Evolutionary conservation across 2,797 vertebrate species (phyloP).

Genomic region (Sparidentex hasta): DNA sequence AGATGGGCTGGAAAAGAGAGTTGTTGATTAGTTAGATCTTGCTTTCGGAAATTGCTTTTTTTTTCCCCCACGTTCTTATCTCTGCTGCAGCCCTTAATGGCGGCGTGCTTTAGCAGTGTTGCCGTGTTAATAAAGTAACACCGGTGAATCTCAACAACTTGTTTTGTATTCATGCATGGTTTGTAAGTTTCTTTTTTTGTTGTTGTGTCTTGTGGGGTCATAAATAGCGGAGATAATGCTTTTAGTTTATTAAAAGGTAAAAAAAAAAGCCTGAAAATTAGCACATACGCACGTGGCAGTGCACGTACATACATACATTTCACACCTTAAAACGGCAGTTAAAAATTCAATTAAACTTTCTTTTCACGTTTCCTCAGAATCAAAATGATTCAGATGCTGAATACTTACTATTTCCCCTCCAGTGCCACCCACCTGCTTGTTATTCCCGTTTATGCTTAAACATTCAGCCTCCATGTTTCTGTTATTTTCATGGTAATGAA

Average conservation of each 20-base stretch:
- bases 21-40: constrained; percentile 85
- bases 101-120: constrained; percentile 53
- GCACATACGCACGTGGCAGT: neutral
- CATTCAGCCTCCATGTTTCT: neutral
- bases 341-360: neutral
- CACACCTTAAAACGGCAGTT: neutral
- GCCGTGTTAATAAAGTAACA: constrained; percentile 63
- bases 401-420: constrained; percentile 23
- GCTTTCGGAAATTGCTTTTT: constrained; percentile 79
- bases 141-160: constrained; percentile 60
- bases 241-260: constrained; percentile 27
- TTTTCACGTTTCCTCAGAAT: constrained; percentile 9
- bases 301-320: neutral
- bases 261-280: neutral
- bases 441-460: constrained; percentile 24
- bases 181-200: constrained; percentile 21
- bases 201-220: constrained; percentile 30
- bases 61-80: constrained; percentile 65
- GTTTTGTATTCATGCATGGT: constrained; percentile 64
- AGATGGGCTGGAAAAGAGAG: constrained; percentile 86
- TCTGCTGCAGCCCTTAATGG: constrained; percentile 63
- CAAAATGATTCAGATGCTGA: constrained; percentile 6
- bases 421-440: neutral
- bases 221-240: constrained; percentile 38
- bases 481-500: constrained; percentile 9